Conservation (phyloP, 2,113 vertebrate species). For the Poeciliopsis retropinna region DNA sequence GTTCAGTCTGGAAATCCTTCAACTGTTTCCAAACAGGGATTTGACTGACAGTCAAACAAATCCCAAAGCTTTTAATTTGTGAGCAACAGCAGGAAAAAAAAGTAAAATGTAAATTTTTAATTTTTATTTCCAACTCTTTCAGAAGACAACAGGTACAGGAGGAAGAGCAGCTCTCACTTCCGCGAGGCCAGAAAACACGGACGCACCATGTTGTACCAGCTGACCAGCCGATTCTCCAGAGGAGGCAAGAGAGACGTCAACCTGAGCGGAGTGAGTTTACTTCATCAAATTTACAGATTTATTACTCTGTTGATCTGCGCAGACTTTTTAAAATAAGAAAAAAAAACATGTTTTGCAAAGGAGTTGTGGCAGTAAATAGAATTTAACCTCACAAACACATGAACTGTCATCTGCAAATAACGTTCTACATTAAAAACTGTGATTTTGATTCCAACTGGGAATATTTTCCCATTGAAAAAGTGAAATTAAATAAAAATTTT, state of each 20-base stretch:
- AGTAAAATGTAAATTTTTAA: not conserved
- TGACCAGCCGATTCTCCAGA: conserved; percentile 85
- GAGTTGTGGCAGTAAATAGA: not conserved
- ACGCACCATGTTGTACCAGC: conserved; percentile 83
- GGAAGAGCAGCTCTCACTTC: conserved; percentile 83
- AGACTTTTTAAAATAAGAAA: not conserved
- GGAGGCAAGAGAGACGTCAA: conserved; percentile 82
- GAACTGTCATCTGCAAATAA: no score
- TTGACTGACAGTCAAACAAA: conserved; percentile 30
- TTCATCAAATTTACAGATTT: not conserved
- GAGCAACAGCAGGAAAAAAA: conserved; percentile 6
- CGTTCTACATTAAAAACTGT: no score
- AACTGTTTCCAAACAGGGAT: conserved; percentile 32
- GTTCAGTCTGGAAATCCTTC: conserved; percentile 24
- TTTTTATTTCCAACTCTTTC: conserved; percentile 27
- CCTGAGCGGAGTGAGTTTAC: conserved; percentile 84
- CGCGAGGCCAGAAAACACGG: conserved; percentile 84
- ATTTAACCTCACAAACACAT: not conserved
- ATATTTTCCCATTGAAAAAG: not conserved
- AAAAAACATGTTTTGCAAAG: not conserved
- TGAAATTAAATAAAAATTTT: not conserved
- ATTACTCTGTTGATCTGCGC: not conserved
- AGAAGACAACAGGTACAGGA: conserved; percentile 82
- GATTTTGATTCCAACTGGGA: no score
- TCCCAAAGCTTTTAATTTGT: conserved; percentile 8